phyloP scores from a whole-genome alignment of 2,113 vertebrate species.

The Mesembrinibis cayennensis region DNA sequence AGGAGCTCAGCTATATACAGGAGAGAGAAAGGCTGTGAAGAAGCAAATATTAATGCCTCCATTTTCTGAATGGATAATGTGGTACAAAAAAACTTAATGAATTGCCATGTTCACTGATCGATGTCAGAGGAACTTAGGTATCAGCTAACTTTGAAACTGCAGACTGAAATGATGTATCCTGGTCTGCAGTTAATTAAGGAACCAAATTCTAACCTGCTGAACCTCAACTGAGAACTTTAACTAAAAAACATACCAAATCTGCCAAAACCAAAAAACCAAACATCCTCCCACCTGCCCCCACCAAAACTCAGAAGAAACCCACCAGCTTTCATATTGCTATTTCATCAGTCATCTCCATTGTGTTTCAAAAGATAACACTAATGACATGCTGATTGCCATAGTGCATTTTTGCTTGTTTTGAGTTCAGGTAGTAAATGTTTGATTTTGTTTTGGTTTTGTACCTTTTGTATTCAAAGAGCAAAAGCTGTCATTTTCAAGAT shows the following conservation, averaged over 20 bases:
- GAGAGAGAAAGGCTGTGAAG: not conserved
- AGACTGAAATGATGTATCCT: not conserved
- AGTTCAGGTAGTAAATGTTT: not conserved
- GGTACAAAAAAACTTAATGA: not conserved
- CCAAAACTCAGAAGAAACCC: not conserved
- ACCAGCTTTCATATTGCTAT: not conserved
- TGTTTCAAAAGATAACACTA: not conserved
- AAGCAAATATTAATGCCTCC: not conserved
- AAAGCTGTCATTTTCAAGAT: not conserved
- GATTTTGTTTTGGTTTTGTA: not conserved
- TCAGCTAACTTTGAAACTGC: not conserved
- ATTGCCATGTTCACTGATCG: not conserved
- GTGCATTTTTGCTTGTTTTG: not conserved
- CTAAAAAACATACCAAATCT: not conserved
- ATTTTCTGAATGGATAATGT: not conserved
- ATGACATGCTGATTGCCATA: fast-evolving
- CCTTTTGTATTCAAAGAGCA: not conserved
- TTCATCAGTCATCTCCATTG: not conserved
- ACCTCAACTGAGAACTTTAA: not conserved
- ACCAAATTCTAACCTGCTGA: not conserved
- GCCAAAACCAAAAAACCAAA: not conserved
- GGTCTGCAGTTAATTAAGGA: not conserved
- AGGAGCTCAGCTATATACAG: not conserved
- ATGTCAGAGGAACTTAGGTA: not conserved
- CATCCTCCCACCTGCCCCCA: fast-evolving